phyloP scores from a whole-genome alignment of 2,113 vertebrate species.

The Oncorhynchus mykiss region DNA sequence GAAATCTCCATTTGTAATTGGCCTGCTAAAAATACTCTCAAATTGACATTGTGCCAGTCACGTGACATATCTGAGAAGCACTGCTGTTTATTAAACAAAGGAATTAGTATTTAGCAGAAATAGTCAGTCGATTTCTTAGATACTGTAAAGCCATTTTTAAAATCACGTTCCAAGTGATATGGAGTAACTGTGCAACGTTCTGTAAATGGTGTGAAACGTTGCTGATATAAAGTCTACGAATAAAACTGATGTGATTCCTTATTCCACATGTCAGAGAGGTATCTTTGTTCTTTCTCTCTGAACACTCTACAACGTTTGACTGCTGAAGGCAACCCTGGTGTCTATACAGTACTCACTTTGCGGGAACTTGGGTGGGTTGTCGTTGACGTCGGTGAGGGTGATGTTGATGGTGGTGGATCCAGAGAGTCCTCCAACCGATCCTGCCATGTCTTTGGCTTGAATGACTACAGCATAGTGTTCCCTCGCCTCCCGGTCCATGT shows the following conservation, averaged over 20 bases:
- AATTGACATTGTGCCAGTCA: background rate
- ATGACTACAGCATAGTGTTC: conserved; percentile 89
- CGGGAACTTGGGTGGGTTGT: conserved; percentile 84
- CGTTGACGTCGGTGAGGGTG: conserved; percentile 78
- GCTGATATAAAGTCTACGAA: no score
- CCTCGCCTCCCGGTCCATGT: conserved; percentile 91
- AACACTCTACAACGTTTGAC: no score
- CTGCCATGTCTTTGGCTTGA: conserved; percentile 98
- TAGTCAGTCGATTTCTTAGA: background rate
- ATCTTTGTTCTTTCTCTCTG: no score
- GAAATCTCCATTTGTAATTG: background rate
- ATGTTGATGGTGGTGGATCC: conserved; percentile 91
- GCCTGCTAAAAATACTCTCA: background rate
- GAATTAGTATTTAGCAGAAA: background rate
- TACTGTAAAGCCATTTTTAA: no score
- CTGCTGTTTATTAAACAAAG: background rate
- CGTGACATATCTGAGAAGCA: background rate
- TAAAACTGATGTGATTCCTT: no score
- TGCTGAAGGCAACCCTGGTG: no score
- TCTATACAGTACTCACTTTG: conserved; percentile 77
- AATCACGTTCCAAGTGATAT: no score
- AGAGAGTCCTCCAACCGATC: conserved; percentile 88
- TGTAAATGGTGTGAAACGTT: no score
- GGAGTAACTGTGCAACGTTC: no score
- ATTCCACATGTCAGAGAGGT: no score